Percentiles rank a stretch among this genome's conserved stretches.
Evolutionary conservation across 2,113 vertebrate genomes (phyloP).

Genomic region (Motacilla alba): DNA sequence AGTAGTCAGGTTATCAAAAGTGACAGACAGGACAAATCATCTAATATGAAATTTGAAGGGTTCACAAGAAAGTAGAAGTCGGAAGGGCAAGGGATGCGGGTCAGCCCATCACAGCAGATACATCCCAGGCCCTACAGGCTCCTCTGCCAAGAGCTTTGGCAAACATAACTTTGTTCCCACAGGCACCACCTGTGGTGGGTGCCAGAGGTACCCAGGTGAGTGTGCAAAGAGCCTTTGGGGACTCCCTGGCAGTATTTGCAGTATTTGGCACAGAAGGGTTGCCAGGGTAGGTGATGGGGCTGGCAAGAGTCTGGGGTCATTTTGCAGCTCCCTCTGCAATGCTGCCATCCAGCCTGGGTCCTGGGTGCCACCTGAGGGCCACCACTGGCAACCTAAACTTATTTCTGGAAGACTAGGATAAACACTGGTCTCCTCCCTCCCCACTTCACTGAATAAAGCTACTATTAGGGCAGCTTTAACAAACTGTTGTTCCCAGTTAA

Average conservation of each 20-base stretch:
- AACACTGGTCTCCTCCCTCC: background rate
- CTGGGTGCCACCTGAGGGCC: background rate
- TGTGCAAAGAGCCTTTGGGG: background rate
- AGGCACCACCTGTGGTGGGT: background rate
- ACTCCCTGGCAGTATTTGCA: background rate
- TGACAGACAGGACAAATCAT: background rate
- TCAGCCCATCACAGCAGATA: accelerated
- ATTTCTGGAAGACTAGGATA: background rate
- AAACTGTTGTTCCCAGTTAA: background rate
- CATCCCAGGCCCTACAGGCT: background rate
- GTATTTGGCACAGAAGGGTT: background rate
- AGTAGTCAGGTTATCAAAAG: background rate
- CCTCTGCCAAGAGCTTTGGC: accelerated
- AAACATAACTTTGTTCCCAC: background rate
- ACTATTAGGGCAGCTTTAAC: background rate
- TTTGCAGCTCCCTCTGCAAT: background rate
- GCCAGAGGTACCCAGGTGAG: background rate
- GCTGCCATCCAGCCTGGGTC: background rate
- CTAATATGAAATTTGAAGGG: background rate
- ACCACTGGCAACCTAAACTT: background rate
- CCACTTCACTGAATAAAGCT: background rate
- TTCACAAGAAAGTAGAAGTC: background rate
- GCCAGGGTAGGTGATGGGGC: background rate
- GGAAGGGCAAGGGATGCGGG: accelerated
- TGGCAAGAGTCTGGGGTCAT: background rate